Conservation (phyloP, 2,888 invertebrate species). For the Neria commutata region DNA sequence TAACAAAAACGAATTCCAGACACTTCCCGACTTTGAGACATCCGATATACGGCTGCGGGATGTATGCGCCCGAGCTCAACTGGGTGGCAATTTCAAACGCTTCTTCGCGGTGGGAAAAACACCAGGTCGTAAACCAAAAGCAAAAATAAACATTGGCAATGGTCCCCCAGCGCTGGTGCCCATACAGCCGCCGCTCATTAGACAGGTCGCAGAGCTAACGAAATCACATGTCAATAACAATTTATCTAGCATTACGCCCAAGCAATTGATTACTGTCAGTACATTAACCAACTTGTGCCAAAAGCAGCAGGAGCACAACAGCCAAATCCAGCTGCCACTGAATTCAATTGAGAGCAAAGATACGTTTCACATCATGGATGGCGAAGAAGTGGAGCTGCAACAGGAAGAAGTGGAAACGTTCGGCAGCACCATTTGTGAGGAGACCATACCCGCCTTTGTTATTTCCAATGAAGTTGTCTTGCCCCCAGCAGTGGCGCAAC, state of each 20-base stretch:
- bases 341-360: slow-evolving; percentile 26
- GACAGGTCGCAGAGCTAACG: too few relatives aligned
- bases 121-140: slow-evolving; percentile 54
- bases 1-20: slow-evolving; percentile 64
- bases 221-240: too few relatives aligned
- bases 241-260: too few relatives aligned
- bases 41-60: slow-evolving; percentile 78
- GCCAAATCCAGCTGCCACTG: background rate
- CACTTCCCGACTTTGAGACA: slow-evolving; percentile 78
- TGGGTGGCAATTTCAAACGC: slow-evolving; percentile 54
- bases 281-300: too few relatives aligned
- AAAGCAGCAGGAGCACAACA: background rate
- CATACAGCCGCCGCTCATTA: slow-evolving; percentile 28
- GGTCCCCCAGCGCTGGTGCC: slow-evolving; percentile 50
- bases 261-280: too few relatives aligned
- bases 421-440: slow-evolving; percentile 25
- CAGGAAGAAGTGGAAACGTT: slow-evolving; percentile 35
- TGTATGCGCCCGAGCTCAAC: slow-evolving; percentile 58
- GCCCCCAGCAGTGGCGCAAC: slow-evolving; percentile 21
- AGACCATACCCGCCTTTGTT: slow-evolving; percentile 30
- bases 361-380: slow-evolving; percentile 31
- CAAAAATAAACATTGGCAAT: slow-evolving; percentile 40
- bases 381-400: slow-evolving; percentile 36
- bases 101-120: slow-evolving; percentile 38
- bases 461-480: slow-evolving; percentile 30